Percentiles rank a stretch among this genome's conserved stretches.
Conservation (phyloP, 2,797 vertebrate genomes). For the Anguilla megastoma region DNA sequence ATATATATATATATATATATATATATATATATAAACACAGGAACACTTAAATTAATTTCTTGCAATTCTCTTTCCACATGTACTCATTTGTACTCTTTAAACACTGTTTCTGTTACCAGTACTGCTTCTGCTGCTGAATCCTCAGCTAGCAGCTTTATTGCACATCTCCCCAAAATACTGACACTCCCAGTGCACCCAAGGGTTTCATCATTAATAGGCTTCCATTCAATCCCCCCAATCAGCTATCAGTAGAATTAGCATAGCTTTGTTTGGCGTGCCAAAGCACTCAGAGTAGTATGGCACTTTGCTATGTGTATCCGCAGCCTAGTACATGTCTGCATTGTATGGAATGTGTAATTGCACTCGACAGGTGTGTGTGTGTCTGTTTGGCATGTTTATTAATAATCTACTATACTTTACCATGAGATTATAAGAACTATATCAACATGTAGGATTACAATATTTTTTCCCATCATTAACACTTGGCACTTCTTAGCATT, state of each 20-base stretch:
- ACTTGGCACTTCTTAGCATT: conserved; percentile 64
- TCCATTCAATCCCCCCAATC: background rate
- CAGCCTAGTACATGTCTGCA: background rate
- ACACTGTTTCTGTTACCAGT: background rate
- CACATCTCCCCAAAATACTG: conserved; percentile 49
- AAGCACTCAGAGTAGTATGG: background rate
- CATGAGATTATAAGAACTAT: background rate
- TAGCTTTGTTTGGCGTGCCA: background rate
- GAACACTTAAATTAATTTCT: background rate
- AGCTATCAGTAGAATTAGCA: background rate
- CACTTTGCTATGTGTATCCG: background rate
- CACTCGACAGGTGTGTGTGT: background rate
- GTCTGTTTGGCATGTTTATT: conserved; percentile 14
- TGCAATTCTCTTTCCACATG: background rate
- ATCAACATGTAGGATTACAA: background rate
- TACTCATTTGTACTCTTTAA: background rate
- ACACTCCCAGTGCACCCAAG: background rate
- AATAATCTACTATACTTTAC: background rate
- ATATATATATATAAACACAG: background rate
- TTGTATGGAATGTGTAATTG: background rate
- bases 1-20: background rate
- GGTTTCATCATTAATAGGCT: background rate
- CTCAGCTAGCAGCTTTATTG: conserved; percentile 47
- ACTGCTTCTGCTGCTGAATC: background rate
- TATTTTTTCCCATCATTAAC: conserved; percentile 3